Evolutionary conservation across 2,888 invertebrate genomes (phyloP).

Genomic region (Hedychridium roseum): DNA sequence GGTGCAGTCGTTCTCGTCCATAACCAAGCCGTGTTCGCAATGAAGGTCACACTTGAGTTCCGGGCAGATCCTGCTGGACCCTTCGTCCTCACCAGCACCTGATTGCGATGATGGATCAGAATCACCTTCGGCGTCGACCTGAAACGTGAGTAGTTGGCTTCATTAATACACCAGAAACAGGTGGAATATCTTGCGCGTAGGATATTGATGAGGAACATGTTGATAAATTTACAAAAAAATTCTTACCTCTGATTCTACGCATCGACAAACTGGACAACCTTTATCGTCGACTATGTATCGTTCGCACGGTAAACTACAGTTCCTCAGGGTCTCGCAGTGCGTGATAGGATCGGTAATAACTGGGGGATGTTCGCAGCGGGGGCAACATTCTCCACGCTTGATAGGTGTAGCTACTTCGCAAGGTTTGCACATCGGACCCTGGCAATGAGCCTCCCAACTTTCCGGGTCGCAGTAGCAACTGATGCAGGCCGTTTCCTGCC

Average conservation of each 20-base stretch:
- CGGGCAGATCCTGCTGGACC: conserved; percentile 46
- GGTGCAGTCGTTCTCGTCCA: conserved; percentile 55
- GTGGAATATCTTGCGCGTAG: too few relatives aligned
- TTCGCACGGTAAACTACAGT: conserved; percentile 46
- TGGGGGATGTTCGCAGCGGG: conserved; percentile 40
- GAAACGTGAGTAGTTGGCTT: too few relatives aligned
- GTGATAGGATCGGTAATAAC: conserved; percentile 13
- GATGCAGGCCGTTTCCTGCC: conserved; percentile 44
- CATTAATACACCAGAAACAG: too few relatives aligned
- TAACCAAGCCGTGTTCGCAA: conserved; percentile 51
- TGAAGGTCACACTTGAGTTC: conserved; percentile 50
- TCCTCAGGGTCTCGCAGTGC: conserved; percentile 24
- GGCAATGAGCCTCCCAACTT: conserved; percentile 44
- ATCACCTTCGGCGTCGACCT: too few relatives aligned
- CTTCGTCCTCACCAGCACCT: too few relatives aligned
- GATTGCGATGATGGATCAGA: conserved; percentile 20
- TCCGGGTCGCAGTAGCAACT: conserved; percentile 51
- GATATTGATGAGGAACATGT: too few relatives aligned
- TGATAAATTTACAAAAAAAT: too few relatives aligned
- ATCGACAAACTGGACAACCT: conserved; percentile 48
- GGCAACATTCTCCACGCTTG: conserved; percentile 52
- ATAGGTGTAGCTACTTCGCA: conserved; percentile 48
- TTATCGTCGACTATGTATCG: conserved; percentile 32
- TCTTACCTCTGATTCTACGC: conserved; percentile 34
- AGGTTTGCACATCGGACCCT: conserved; percentile 52